Conservation (phyloP, 1,140 invertebrate species). For the Ptiloglossa arizonensis region DNA sequence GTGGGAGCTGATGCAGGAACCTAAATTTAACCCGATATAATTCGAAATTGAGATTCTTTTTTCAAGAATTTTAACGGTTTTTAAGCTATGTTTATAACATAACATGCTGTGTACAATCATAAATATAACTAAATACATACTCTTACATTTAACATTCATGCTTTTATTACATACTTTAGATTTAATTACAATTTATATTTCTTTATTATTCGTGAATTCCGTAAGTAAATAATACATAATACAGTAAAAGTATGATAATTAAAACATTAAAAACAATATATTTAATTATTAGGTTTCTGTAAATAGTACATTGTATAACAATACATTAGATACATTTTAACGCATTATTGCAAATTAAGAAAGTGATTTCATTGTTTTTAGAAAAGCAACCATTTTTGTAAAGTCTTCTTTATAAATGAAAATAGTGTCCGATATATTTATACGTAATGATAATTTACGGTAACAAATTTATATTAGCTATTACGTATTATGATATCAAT, state of each 20-base stretch:
- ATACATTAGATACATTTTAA: background rate
- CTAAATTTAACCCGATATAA: too few species aligned
- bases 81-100: too few species aligned
- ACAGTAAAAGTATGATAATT: background rate
- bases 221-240: background rate
- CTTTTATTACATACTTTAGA: conserved; percentile 28
- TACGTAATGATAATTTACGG: background rate
- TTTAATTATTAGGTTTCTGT: background rate
- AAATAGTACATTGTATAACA: background rate
- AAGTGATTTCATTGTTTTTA: background rate
- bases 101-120: too few species aligned
- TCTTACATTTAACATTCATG: conserved; percentile 4
- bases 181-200: conserved; percentile 30
- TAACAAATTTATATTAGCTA: background rate
- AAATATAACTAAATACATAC: conserved; percentile 11
- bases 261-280: background rate
- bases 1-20: too few species aligned
- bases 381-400: background rate
- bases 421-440: background rate
- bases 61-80: too few species aligned
- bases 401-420: background rate
- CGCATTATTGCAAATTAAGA: background rate
- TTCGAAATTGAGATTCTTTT: too few species aligned
- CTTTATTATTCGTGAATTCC: background rate
- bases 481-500: conserved; percentile 3